Evolutionary conservation across 1,140 invertebrate genomes (phyloP).

Genomic region (Andrena cerasifolii): DNA sequence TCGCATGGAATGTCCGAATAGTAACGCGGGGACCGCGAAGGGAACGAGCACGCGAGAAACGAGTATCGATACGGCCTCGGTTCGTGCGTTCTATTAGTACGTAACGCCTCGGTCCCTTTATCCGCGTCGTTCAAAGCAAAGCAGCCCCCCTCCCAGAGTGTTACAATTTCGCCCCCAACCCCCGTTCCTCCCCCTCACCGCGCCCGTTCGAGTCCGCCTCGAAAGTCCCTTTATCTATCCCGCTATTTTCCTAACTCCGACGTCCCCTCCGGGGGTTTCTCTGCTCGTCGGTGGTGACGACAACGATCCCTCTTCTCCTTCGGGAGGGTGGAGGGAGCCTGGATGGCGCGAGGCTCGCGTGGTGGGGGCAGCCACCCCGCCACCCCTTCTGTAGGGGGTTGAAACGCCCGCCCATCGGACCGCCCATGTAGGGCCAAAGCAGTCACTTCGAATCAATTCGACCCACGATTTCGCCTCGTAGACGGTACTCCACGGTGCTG

Average conservation of each 20-base stretch:
- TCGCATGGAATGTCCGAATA: neutral
- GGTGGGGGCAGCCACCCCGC: neutral
- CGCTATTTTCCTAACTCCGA: constrained; percentile 77
- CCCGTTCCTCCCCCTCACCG: constrained; percentile 39
- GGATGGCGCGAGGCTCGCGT: constrained; percentile 11
- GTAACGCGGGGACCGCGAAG: neutral
- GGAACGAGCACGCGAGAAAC: neutral
- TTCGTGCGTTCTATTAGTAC: constrained; percentile 42
- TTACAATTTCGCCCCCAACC: constrained; percentile 67
- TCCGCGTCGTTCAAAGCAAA: constrained; percentile 68
- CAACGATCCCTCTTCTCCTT: constrained; percentile 45
- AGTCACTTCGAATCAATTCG: constrained; percentile 77
- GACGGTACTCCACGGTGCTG: constrained; percentile 66
- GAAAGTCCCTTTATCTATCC: constrained; percentile 72
- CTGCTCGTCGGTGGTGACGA: constrained; percentile 57
- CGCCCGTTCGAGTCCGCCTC: constrained; percentile 8
- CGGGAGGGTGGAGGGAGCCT: constrained; percentile 65
- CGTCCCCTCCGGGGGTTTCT: constrained; percentile 65
- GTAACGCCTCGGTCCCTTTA: constrained; percentile 57
- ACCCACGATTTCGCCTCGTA: constrained; percentile 72
- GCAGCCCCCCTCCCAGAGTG: constrained; percentile 66
- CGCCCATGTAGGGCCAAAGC: constrained; percentile 59
- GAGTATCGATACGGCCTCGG: constrained; percentile 11
- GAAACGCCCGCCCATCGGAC: constrained; percentile 63
- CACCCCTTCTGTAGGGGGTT: constrained; percentile 49